Conservation (phyloP, 2,888 invertebrate species). For the Leucoptera coffeella region DNA sequence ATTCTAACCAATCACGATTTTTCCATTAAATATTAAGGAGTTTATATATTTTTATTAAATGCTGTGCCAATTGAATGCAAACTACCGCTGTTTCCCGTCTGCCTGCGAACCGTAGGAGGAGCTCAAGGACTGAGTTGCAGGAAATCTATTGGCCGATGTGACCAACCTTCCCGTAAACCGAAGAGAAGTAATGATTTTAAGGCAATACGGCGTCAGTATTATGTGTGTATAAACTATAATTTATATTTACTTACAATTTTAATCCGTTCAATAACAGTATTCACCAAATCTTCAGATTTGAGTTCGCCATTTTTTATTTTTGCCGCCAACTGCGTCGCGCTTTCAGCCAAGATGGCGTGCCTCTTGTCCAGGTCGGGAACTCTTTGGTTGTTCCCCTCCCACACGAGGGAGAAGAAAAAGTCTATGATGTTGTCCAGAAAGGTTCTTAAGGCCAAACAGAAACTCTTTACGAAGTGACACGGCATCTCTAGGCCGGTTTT, state of each 20-base stretch:
- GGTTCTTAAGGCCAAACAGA: conserved; percentile 17
- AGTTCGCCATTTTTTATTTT: conserved; percentile 59
- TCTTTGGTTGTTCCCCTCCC: conserved; percentile 21
- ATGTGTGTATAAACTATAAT: no score
- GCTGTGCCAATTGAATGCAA: no score
- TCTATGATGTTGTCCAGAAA: conserved; percentile 26
- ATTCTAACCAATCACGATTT: no score
- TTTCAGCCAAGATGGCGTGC: conserved; percentile 41
- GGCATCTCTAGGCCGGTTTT: conserved; percentile 6
- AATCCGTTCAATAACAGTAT: conserved; percentile 70
- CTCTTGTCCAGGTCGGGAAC: conserved; percentile 26
- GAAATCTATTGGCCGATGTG: no score
- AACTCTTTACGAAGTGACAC: conserved; percentile 11
- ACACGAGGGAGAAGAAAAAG: conserved; percentile 31
- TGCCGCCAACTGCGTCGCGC: conserved; percentile 60
- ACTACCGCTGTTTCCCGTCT: no score
- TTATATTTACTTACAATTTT: conserved; percentile 53
- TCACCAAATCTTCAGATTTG: conserved; percentile 65
- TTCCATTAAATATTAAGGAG: no score
- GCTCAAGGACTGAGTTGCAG: no score
- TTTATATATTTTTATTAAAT: no score
- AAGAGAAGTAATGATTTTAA: no score
- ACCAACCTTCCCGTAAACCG: no score
- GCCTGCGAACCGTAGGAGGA: no score
- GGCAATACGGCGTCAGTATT: no score